Base-by-base conservation (phyloP, 2,888 invertebrate genomes). In the Melanchra persicariae region DNA sequence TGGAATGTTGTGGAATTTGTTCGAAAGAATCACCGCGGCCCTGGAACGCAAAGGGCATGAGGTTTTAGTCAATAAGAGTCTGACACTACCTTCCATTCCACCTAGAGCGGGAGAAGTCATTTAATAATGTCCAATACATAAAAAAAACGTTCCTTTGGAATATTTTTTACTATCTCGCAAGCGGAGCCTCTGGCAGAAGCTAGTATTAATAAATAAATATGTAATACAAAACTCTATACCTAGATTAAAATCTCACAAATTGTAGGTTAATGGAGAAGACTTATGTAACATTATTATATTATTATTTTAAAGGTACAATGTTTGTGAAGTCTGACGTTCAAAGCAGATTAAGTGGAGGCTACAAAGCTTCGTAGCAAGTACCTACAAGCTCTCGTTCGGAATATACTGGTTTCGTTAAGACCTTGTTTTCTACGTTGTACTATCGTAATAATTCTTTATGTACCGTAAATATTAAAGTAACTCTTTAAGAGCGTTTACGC, bases 321-420 rank as follows among this genome's bases (percentile, higher is more conserved):
- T 58, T 57, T 57, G 55, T 77, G 54, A 73, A 70, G 55, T 57
- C 61, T 70, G 64, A 51, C 55, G 69, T 59, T 75, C 67, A 67
- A 83, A 80, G 55, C 37, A 65, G 64, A 64, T 83, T 72, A 65
- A 65, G 49, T 65, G 45, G 26, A 59, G 69, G 51, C 55, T 75
- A 59, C 24, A 5, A 55, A 67, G 49, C 49, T 70, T 60, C 43
- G 12, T 30, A 67, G 52, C 58, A 72, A 71, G 60, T 55, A 65
- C 26, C 12, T 45, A 26, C 15, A 51, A 40, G 47, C 47, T 59
- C 67, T 66, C 66, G 26, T 61, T 52, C 17, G 43, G 37, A 63
- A 43, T 74, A n/a, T 49, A 74, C 55, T 68, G 55, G 26, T n/a
- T 68, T 55, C 40, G 22, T 19, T 19, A 5, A 65, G 19, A 66